Percentiles rank a stretch among this genome's conserved stretches.
phyloP scores from a whole-genome alignment of 2,797 vertebrate genomes.

The Margarornis squamiger region DNA sequence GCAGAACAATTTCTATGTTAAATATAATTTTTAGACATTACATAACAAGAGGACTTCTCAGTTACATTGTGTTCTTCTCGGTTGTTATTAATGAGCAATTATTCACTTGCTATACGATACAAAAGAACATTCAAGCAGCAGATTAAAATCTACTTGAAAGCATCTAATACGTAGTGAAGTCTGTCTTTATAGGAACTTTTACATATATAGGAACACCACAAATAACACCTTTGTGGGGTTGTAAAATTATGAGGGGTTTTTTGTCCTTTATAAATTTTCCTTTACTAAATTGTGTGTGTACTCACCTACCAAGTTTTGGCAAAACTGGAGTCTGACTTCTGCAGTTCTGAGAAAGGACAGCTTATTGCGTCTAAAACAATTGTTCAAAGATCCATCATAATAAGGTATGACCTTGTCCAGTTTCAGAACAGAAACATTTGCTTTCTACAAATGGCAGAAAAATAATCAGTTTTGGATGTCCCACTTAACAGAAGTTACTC shows the following conservation, averaged over 20 bases:
- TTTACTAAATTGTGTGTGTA: neutral
- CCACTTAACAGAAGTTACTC: neutral
- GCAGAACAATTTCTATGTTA: neutral
- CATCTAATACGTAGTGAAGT: neutral
- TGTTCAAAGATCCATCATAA: neutral
- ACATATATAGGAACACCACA: neutral
- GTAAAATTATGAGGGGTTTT: neutral
- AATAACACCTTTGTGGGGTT: neutral
- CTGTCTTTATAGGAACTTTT: neutral
- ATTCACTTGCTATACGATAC: neutral
- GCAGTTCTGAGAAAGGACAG: neutral
- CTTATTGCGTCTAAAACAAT: neutral
- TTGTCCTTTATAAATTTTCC: neutral
- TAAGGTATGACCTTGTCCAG: neutral
- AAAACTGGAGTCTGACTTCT: neutral
- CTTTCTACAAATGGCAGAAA: neutral
- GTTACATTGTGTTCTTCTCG: constrained; percentile 40
- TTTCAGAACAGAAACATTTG: neutral
- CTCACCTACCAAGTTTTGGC: neutral
- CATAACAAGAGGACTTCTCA: neutral
- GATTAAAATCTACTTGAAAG: neutral
- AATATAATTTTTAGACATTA: constrained; percentile 11
- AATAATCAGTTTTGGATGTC: neutral
- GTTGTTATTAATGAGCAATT: constrained; percentile 14
- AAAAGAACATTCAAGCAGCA: neutral